Conservation (phyloP, 2,113 vertebrate genomes). For the Cynocephalus volans region DNA sequence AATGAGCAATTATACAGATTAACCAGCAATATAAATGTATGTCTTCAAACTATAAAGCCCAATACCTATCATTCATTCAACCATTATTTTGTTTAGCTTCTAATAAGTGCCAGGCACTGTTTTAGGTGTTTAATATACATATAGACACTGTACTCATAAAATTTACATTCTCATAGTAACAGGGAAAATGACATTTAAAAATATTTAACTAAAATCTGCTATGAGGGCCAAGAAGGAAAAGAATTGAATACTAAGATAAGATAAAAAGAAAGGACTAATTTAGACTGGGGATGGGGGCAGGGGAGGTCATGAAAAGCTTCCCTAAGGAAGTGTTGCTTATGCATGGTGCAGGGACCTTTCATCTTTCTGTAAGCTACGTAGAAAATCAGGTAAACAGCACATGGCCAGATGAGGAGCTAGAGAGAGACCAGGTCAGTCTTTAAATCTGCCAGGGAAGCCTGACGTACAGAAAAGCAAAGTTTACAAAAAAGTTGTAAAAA, state of each 20-base stretch:
- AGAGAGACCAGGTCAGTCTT: neutral
- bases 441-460: neutral
- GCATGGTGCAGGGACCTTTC: neutral
- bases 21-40: constrained; percentile 16
- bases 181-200: constrained; percentile 2
- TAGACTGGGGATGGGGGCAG: neutral
- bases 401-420: neutral
- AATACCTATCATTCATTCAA: neutral
- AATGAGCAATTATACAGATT: neutral
- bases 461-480: neutral
- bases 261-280: neutral
- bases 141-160: neutral
- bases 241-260: neutral
- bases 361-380: neutral
- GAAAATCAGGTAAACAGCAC: neutral
- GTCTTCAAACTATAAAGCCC: neutral
- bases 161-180: neutral
- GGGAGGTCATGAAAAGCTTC: neutral
- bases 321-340: neutral
- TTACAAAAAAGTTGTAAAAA: neutral
- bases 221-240: neutral
- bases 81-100: neutral
- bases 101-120: neutral
- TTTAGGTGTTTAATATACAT: constrained; percentile 4
- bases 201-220: neutral